Evolutionary conservation across 2,888 invertebrate species (phyloP), one percentile per base, ranked within the genome.

Genomic region (Leptogaster cylindrica): DNA sequence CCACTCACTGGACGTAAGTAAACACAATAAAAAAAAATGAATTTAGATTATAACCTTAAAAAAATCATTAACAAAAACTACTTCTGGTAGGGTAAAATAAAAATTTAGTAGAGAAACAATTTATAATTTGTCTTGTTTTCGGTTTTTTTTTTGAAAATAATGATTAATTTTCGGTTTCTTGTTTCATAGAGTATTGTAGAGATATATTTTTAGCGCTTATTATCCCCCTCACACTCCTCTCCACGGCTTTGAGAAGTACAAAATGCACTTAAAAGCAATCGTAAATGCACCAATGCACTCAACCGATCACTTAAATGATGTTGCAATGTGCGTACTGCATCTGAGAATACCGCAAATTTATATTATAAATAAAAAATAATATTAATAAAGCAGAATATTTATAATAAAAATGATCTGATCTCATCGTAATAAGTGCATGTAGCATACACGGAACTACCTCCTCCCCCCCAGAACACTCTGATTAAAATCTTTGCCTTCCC

Each of bases 1-100:
- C 97, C 96, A 86, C 92, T 97, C 90, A 95, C 81, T 79, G 97
- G 95, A 91, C 97, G 97, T 97, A 95, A 97, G 97, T 96, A 93
- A 90, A 80, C 68, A 71, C 71, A 72, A 74, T 73, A 25, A 61
- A 61, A 44, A 44, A 44, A 61, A 28, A 44, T 23, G 16, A 18
- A 23, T 41, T 58, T 58, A 58, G 58, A 39, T 58, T 39, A 23
- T 44, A 61, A 61, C 44, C 23, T 36, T 27, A 61, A 61, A 44
- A 10, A 55, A 55, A 39, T 44, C 10, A 33, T 58, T 61, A 16
- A 51, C 25, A 27, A 51, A 25, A 8, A 36, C 64, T 48, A 27
- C 36, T 33, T 25, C 50, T 50, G 2, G 50, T 50, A 50, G 50
- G 25, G 50, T 50, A 50, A 23, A n/a, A n/a, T n/a, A n/a, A n/a